These are phyloP conservation scores for Empidonax traillii DNA, from an alignment of 2,113 vertebrate species.

Conservation along the genomic window DNA sequence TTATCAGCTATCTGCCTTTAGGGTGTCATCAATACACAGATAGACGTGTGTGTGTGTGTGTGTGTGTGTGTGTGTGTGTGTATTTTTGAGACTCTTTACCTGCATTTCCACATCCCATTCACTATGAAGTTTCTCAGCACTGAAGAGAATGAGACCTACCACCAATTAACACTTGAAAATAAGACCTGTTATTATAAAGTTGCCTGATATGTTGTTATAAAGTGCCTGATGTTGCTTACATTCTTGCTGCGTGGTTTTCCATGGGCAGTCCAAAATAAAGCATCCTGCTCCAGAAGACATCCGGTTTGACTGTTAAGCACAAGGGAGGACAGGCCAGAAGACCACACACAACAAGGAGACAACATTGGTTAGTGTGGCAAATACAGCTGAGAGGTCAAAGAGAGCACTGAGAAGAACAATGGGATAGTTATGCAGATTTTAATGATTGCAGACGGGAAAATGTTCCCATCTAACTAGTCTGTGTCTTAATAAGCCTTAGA, in stretches of 20 bases:
- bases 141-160: not conserved
- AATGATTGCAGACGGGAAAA: not conserved
- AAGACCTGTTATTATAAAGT: not conserved
- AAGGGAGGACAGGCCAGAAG: not conserved
- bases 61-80: not conserved
- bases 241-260: not conserved
- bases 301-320: not conserved
- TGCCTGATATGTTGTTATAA: not conserved
- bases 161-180: not conserved
- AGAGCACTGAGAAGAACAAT: not conserved
- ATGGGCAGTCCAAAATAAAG: not conserved
- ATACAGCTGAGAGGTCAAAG: not conserved
- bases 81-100: not conserved
- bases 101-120: not conserved
- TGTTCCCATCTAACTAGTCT: not conserved
- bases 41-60: not conserved
- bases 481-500: not conserved
- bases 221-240: not conserved
- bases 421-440: not conserved
- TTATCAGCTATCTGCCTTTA: not conserved
- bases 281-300: not conserved
- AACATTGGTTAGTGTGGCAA: not conserved
- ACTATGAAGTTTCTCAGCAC: not conserved
- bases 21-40: not conserved
- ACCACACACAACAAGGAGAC: not conserved